Base-by-base conservation (phyloP, 2,797 vertebrate genomes). In the Enteromius afrohamiltoni region DNA sequence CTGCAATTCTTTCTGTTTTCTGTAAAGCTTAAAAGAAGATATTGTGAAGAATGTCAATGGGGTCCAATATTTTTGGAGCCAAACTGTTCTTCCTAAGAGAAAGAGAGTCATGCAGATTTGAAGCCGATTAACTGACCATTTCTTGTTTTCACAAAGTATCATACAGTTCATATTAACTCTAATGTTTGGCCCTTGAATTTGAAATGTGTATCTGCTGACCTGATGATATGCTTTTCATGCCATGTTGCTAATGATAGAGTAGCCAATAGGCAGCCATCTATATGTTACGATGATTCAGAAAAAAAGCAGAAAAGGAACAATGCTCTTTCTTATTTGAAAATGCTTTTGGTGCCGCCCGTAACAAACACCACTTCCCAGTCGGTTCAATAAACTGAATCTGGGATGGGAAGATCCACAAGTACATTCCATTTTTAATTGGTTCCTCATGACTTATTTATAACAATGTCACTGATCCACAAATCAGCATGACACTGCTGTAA, bases 361-460 rank as follows among this genome's bases (percentile, higher is more conserved):
- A 85, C 77, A 79, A 79, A 77, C 53, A 29, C 40, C 51, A 29
- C 47, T 51, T 73, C 80, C 81, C 76, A 47, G 77, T 73, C 29
- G 74, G 77, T 86, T 77, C 69, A 31, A 60, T 75, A 75, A 82
- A 14, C 79, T 45, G 74, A 75, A 62, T 79, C 83, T 87, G 80
- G 85, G 86, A 83, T 68, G 80, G 69, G 73, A 79, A 47, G 82
- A 71, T 84, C 69, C 77, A 82, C 67, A 78, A 83, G 84, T 79
- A 37, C 85, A 86, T 88, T 87, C 85, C 83, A 84, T 80, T 87
- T 88, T 86, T 88, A 88, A 88, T 87, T 88, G 88, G 82, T 88
- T 88, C 88, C 88, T 87, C 86, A 85, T 88, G 88, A 87, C 88
- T 88, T 88, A 86, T 88, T 88, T 88, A 86, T 86, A 88, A 88